Conservation (phyloP, 1,140 invertebrate species). For the Eriosoma lanigerum region DNA sequence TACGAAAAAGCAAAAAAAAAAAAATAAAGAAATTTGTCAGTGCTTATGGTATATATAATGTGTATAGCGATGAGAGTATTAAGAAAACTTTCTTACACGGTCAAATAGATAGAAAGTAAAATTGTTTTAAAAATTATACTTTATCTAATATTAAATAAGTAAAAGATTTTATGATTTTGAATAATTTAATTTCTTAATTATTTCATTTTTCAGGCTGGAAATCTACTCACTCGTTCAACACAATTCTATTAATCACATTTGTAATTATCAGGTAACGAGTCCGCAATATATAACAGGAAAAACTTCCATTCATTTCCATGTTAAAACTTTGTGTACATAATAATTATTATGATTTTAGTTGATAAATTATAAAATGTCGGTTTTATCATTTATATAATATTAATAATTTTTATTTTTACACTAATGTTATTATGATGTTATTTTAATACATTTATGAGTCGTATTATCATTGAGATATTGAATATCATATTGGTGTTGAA, state of each 20-base stretch:
- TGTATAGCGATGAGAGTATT: too few relatives aligned
- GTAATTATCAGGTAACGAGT: slow-evolving; percentile 3
- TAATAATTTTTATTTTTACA: not conserved
- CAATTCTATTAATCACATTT: not conserved
- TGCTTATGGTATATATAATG: too few relatives aligned
- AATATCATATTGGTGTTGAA: too few relatives aligned
- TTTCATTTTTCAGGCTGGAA: not conserved
- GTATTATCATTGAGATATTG: too few relatives aligned
- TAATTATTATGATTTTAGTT: not conserved
- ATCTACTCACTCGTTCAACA: too few relatives aligned
- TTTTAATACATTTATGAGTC: not conserved
- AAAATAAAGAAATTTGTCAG: too few relatives aligned
- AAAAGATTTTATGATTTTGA: too few relatives aligned
- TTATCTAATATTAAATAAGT: too few relatives aligned
- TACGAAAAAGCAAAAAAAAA: too few relatives aligned
- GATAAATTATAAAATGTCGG: not conserved
- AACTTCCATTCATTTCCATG: not conserved
- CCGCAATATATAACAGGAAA: not conserved
- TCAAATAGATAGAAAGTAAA: too few relatives aligned
- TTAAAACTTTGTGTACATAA: slow-evolving; percentile 14
- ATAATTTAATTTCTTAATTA: not conserved
- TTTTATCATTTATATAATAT: not conserved
- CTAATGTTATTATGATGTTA: not conserved
- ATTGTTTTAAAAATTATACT: too few relatives aligned
- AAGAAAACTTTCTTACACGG: too few relatives aligned